Evolutionary conservation across 2,797 vertebrate species (phyloP), one percentile per base, ranked within the genome.

Genomic region (Schizopygopsis pylzovi): DNA sequence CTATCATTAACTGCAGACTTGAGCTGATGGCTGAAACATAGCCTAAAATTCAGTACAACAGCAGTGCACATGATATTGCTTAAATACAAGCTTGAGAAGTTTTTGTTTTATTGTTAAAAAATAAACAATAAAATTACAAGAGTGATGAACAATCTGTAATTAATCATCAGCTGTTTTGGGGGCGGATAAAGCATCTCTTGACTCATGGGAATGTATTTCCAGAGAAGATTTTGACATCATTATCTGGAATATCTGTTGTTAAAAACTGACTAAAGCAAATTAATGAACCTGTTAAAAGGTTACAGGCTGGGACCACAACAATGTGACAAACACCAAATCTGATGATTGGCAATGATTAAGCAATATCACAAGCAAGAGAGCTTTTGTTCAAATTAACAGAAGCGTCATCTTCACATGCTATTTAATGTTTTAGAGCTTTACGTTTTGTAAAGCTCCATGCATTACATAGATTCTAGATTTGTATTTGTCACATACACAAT

Each of bases 81-180:
- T 41, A 41, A 28, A 79, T 79, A 41, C 25, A 65, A 65, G n/a
- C 59, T 45, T 28, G 39, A 4, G n/a, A 59, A 11, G 22, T 11
- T 59, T 59, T 43, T 45, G 16, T 18, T 65, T 45, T 63, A 41
- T 45, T 25, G 28, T 6, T 56, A 4, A 13, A 80, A 80, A 79
- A 6, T 12, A 45, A 18, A 39, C 49, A 22, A 52, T 37, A 39
- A 13, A 12, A 49, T 49, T 18, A 67, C 56, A 71, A 86, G 91
- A 89, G 90, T 52, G 90, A 93, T 91, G 80, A 90, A 92, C 90
- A 86, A 84, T 87, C 92, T 86, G 89, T 89, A 84, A 87, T 79
- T 63, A 61, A 15, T 86, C 90, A 93, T 93, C 93, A 93, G 87
- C 87, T 93, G 92, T 90, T 90, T 92, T 91, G 92, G 79, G 79